A percentile compares a stretch with the other conserved stretches of the same genome.
These are phyloP conservation scores for Liparis tanakae DNA, from an alignment of 2,797 vertebrate species.

Conservation along the genomic window DNA sequence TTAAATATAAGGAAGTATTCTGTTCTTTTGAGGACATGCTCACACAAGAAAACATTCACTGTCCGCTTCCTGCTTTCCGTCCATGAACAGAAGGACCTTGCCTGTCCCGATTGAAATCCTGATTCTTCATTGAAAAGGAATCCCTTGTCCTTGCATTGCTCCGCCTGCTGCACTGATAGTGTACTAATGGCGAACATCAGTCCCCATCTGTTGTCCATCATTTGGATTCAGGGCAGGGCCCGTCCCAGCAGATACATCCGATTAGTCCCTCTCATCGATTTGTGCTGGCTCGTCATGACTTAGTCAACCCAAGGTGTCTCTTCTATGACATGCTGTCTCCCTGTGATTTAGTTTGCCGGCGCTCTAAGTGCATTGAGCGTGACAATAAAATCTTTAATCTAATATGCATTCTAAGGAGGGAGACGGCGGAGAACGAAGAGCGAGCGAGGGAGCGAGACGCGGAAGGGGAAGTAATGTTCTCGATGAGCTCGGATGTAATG, in stretches of 20 bases:
- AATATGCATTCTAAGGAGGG: conserved; percentile 78
- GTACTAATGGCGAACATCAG: conserved; percentile 77
- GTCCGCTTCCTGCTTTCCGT: conserved; percentile 13
- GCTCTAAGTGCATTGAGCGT: conserved; percentile 80
- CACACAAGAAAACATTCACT: conserved; percentile 2
- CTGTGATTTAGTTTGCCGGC: conserved; percentile 80
- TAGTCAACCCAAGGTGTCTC: conserved; percentile 82
- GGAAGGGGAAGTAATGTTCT: conserved; percentile 52
- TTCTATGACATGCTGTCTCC: conserved; percentile 77
- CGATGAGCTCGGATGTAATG: conserved; percentile 65
- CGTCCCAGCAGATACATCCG: conserved; percentile 81
- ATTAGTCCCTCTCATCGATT: conserved; percentile 84
- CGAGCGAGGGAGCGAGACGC: conserved; percentile 30
- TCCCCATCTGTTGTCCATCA: conserved; percentile 77
- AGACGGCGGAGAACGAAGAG: conserved; percentile 61
- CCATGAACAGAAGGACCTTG: conserved; percentile 61
- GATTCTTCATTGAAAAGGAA: conserved; percentile 62
- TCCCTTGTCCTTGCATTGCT: conserved; percentile 71
- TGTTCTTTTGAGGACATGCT: conserved; percentile 11
- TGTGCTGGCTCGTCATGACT: conserved; percentile 78
- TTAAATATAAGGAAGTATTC: conserved; percentile 1
- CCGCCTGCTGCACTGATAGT: conserved; percentile 63
- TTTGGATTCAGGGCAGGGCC: conserved; percentile 80
- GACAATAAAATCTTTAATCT: conserved; percentile 83
- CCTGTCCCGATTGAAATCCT: conserved; percentile 58